Conservation (phyloP, 64 coral and sea anemone genomes). For the Montipora efflorescens region DNA sequence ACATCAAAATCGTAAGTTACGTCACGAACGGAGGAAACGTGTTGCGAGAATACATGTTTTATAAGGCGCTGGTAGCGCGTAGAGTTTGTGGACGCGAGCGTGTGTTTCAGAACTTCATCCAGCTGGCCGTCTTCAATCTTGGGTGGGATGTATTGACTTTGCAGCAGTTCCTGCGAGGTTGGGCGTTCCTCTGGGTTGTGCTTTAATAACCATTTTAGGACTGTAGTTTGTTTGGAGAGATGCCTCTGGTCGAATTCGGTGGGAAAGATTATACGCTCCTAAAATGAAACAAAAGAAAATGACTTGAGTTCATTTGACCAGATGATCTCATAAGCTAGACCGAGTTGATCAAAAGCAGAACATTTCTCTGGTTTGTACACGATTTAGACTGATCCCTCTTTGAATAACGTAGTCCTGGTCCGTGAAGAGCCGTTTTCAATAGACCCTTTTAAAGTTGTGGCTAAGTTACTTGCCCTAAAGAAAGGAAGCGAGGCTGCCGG, state of each 20-base stretch:
- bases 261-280: conserved; percentile 90
- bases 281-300: not conserved
- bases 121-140: conserved; percentile 91
- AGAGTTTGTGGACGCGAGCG: conserved; percentile 69
- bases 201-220: conserved; percentile 87
- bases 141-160: conserved; percentile 89
- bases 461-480: too few relatives aligned
- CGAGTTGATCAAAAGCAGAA: too few relatives aligned
- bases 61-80: conserved; percentile 91
- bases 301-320: too few relatives aligned
- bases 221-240: conserved; percentile 65
- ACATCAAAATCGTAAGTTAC: conserved; percentile 91
- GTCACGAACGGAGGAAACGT: conserved; percentile 71
- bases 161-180: conserved; percentile 86
- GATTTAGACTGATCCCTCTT: too few relatives aligned
- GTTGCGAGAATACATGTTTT: conserved; percentile 79
- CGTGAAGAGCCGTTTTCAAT: too few relatives aligned
- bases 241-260: conserved; percentile 81
- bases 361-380: too few relatives aligned
- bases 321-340: too few relatives aligned
- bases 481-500: too few relatives aligned
- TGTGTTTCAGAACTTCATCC: conserved; percentile 82
- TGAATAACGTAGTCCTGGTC: too few relatives aligned
- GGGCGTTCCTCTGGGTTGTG: conserved; percentile 85
- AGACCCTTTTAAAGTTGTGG: too few relatives aligned